phyloP scores from a whole-genome alignment of 2,113 vertebrate species.

The Dasyornis broadbenti region DNA sequence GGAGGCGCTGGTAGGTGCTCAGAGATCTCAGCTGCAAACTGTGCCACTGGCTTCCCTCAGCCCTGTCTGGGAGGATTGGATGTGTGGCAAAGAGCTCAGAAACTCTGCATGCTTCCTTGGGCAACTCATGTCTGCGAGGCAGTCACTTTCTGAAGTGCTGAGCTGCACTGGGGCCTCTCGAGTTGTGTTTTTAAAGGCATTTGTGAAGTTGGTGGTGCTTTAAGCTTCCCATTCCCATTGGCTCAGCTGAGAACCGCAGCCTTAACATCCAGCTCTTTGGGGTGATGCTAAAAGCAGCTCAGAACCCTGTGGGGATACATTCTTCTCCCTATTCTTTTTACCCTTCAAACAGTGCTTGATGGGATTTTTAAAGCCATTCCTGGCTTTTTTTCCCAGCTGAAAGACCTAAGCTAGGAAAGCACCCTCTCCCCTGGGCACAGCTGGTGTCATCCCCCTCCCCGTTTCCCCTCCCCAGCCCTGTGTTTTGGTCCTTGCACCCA shows the following conservation, averaged over 20 bases:
- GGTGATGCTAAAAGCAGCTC: neutral
- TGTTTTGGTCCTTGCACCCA: neutral
- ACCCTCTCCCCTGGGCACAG: neutral
- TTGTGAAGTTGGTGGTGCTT: neutral
- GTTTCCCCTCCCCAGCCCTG: accelerated
- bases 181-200: neutral
- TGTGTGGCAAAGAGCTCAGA: accelerated
- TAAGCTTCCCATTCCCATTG: neutral
- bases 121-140: accelerated
- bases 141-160: neutral
- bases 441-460: accelerated
- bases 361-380: neutral
- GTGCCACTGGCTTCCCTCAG: neutral
- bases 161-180: accelerated
- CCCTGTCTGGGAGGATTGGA: accelerated
- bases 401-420: neutral
- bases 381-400: neutral
- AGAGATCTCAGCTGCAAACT: neutral
- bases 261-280: accelerated
- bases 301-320: accelerated
- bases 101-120: accelerated
- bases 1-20: accelerated
- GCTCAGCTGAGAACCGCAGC: neutral
- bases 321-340: neutral
- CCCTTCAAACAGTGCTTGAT: neutral